Percentiles rank a stretch among this genome's conserved stretches.
These are phyloP conservation scores for Mixornis gularis DNA, from an alignment of 2,113 vertebrate species.

Conservation along the genomic window DNA sequence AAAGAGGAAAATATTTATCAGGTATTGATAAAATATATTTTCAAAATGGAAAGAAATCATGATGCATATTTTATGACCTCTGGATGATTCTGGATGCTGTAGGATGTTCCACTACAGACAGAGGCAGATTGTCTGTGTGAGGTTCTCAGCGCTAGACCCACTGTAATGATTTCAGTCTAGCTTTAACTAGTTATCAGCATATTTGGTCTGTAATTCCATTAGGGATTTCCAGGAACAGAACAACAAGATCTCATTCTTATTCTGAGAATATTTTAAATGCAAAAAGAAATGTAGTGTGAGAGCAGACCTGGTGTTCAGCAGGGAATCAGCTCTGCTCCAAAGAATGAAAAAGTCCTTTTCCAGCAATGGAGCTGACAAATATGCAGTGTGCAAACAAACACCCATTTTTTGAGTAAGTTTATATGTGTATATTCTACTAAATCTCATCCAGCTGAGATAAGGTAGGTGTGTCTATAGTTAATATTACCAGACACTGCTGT, in stretches of 20 bases:
- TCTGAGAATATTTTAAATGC: background rate
- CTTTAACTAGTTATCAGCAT: background rate
- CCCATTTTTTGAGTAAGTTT: background rate
- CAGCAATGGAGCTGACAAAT: background rate
- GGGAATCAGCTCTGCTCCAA: background rate
- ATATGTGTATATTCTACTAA: background rate
- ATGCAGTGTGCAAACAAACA: background rate
- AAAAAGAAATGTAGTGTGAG: background rate
- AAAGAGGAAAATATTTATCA: background rate
- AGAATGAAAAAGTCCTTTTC: background rate
- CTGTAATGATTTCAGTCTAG: background rate
- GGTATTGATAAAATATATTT: background rate
- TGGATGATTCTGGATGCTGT: background rate
- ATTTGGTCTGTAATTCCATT: background rate
- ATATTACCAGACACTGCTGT: background rate
- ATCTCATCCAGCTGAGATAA: background rate
- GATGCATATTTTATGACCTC: background rate
- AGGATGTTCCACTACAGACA: background rate
- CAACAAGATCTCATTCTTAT: background rate
- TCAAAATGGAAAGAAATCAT: background rate
- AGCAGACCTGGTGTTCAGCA: background rate
- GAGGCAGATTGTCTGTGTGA: background rate
- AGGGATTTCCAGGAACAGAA: background rate
- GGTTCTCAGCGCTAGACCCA: background rate
- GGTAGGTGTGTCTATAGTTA: background rate